Conservation (phyloP, 2,888 invertebrate genomes). For the Hetaerina titia region DNA sequence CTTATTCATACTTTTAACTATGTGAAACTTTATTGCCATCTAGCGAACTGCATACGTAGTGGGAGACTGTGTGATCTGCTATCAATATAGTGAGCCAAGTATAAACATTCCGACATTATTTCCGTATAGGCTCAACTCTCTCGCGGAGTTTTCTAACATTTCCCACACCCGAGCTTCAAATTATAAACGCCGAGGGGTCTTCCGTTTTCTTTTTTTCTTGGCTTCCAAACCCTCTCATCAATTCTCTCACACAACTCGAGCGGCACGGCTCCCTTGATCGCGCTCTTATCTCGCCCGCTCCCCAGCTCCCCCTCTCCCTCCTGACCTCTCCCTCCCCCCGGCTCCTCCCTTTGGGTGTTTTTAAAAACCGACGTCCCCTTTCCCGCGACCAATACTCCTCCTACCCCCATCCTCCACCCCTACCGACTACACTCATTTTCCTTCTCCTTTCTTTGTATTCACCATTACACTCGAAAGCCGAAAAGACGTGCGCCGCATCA, state of each 20-base stretch:
- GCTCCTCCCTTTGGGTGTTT: neutral
- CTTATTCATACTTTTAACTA: too few species aligned
- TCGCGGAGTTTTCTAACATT: neutral
- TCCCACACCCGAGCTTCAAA: neutral
- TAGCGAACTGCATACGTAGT: too few species aligned
- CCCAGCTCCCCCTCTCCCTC: neutral
- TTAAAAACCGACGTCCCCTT: conserved; percentile 12
- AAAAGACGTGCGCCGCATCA: conserved; percentile 51
- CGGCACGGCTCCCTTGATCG: conserved; percentile 32
- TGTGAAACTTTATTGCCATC: too few species aligned
- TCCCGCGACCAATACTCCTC: neutral
- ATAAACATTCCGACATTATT: neutral
- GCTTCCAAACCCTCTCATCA: neutral
- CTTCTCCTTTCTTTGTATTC: conserved; percentile 23
- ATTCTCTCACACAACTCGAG: neutral
- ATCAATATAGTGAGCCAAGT: neutral
- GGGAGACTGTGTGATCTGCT: neutral
- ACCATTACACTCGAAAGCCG: neutral
- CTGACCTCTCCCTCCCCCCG: neutral
- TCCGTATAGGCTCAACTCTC: neutral
- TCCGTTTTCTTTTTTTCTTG: neutral
- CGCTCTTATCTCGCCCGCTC: neutral
- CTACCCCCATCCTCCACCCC: neutral
- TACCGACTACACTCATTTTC: neutral
- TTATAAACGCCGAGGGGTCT: neutral